phyloP scores from a whole-genome alignment of 2,888 invertebrate genomes.

The Drosophila niveifrons region DNA sequence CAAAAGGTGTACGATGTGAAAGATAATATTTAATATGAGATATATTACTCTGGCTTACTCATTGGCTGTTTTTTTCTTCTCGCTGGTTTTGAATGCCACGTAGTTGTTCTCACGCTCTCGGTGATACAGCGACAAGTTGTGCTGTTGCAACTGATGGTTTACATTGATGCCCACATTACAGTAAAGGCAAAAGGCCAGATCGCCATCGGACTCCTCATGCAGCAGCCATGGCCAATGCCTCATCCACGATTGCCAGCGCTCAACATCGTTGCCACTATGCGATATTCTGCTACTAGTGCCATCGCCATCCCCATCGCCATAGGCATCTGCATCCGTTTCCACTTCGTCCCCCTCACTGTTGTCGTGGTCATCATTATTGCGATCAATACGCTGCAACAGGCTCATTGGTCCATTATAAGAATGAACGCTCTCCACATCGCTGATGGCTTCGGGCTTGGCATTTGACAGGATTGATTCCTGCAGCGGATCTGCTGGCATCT shows the following conservation, averaged over 20 bases:
- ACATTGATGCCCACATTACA: conserved; percentile 72
- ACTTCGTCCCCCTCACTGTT: conserved; percentile 41
- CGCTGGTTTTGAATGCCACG: conserved; percentile 66
- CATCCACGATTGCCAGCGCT: conserved; percentile 68
- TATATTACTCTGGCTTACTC: neutral
- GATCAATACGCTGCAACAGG: conserved; percentile 64
- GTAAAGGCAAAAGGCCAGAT: conserved; percentile 76
- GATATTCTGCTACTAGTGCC: conserved; percentile 37
- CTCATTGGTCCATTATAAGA: conserved; percentile 73
- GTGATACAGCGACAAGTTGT: conserved; percentile 72
- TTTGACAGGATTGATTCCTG: conserved; percentile 26
- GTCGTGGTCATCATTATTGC: conserved; percentile 25
- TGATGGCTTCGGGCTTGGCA: conserved; percentile 49
- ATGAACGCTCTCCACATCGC: conserved; percentile 46
- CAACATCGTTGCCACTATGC: conserved; percentile 18
- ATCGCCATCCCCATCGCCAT: conserved; percentile 54
- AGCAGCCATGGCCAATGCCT: conserved; percentile 78
- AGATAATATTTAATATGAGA: neutral
- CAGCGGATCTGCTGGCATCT: conserved; percentile 13
- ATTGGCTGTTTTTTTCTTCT: conserved; percentile 53
- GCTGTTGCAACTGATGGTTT: conserved; percentile 59
- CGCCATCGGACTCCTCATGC: conserved; percentile 67
- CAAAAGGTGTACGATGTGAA: neutral
- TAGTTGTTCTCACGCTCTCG: conserved; percentile 78
- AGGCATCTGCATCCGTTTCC: conserved; percentile 37